A percentile compares a stretch with the other conserved stretches of the same genome.
Conservation (phyloP, 2,797 vertebrate species). For the Pseudochirops cupreus region DNA sequence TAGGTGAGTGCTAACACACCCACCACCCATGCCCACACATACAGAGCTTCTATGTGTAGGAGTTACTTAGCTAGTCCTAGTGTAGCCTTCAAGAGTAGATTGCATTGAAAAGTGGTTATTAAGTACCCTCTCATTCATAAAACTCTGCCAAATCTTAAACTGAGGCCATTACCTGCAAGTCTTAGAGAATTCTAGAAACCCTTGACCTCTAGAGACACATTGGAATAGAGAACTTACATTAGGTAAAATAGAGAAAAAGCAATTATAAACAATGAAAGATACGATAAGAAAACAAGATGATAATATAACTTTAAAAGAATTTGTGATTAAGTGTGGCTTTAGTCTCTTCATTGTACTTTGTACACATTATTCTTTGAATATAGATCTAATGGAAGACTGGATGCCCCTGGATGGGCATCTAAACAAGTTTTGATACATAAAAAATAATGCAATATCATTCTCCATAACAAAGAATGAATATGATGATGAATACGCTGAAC, state of each 20-base stretch:
- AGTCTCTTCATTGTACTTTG: conserved; percentile 8
- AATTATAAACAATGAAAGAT: background rate
- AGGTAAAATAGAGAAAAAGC: background rate
- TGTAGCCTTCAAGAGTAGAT: background rate
- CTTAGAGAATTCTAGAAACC: background rate
- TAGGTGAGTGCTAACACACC: background rate
- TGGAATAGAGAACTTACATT: background rate
- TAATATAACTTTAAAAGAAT: background rate
- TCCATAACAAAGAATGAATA: background rate
- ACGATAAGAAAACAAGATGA: conserved; percentile 14
- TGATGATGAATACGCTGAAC: background rate
- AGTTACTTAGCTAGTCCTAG: background rate
- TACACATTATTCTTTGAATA: background rate
- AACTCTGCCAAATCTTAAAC: background rate
- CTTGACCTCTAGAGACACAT: background rate
- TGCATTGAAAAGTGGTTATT: background rate
- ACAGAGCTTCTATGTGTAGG: background rate
- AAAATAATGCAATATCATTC: background rate
- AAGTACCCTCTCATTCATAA: background rate
- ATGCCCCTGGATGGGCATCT: background rate
- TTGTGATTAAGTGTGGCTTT: background rate
- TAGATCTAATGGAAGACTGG: background rate
- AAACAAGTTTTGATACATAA: background rate
- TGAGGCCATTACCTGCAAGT: conserved; percentile 3
- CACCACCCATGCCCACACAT: background rate